Conservation (phyloP, 92 coral and sea anemone genomes). For the Metridium senile region DNA sequence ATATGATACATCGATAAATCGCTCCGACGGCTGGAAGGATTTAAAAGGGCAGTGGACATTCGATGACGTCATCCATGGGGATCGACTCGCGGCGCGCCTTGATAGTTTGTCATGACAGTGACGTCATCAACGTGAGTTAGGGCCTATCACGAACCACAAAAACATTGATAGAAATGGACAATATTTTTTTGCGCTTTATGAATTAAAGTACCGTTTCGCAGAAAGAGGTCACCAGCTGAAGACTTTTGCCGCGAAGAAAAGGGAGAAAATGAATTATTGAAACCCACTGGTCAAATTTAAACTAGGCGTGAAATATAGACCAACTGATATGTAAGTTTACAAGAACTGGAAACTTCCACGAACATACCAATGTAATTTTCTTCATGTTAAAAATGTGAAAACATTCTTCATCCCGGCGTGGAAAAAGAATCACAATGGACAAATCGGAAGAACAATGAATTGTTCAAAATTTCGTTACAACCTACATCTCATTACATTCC, state of each 20-base stretch:
- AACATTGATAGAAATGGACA: not conserved
- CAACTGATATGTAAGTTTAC: no score
- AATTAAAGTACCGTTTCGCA: not conserved
- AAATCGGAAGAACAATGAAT: not conserved
- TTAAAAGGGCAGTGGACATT: no score
- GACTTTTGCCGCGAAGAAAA: not conserved
- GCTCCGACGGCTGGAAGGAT: no score
- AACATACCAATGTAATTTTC: no score
- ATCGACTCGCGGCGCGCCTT: not conserved
- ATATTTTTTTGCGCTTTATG: not conserved
- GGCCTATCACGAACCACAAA: no score
- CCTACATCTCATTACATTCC: conserved; percentile 8
- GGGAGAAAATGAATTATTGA: not conserved
- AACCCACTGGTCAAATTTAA: not conserved
- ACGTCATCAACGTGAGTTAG: not conserved
- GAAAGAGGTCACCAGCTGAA: not conserved
- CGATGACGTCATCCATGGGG: not conserved
- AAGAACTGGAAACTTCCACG: no score
- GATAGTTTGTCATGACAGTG: no score
- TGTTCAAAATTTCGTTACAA: no score
- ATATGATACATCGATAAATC: no score
- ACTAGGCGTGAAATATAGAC: no score
- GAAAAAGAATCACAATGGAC: not conserved
- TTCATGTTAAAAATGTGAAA: no score
- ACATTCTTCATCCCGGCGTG: no score